Percentiles rank a stretch among this genome's conserved stretches.
Conservation (phyloP, 2,888 invertebrate species). For the Deilephila elpenor region DNA sequence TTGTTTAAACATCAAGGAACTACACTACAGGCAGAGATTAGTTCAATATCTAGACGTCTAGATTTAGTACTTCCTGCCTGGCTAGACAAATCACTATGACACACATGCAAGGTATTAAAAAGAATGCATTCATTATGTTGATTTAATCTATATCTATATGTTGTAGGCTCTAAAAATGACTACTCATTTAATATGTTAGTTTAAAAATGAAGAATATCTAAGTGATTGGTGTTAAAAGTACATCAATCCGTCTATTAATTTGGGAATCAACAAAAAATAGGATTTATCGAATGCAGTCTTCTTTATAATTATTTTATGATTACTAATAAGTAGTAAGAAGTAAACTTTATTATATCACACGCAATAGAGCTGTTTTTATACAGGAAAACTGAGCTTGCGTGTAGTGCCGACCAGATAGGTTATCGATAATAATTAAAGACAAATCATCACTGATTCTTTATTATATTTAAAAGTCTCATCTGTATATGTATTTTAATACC, state of each 20-base stretch:
- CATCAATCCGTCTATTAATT: too few relatives aligned
- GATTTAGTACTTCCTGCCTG: constrained; percentile 19
- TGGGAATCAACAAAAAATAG: too few relatives aligned
- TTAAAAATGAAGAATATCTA: too few relatives aligned
- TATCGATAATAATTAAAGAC: too few relatives aligned
- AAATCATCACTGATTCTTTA: too few relatives aligned
- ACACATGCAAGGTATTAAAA: not conserved
- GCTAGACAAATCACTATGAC: constrained; percentile 14
- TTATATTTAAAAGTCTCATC: too few relatives aligned
- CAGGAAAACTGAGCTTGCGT: too few relatives aligned
- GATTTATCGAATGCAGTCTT: not conserved
- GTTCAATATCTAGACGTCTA: not conserved
- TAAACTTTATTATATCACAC: not conserved
- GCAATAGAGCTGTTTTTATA: not conserved
- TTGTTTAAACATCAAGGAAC: not conserved
- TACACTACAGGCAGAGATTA: constrained; percentile 20
- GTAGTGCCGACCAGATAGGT: too few relatives aligned
- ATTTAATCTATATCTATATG: not conserved
- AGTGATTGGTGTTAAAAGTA: too few relatives aligned
- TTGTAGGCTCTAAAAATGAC: not conserved
- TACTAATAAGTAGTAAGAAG: not conserved
- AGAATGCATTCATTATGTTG: not conserved
- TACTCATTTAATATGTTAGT: too few relatives aligned
- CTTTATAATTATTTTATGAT: not conserved
- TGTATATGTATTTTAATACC: too few relatives aligned